Base-by-base conservation (phyloP, 2,888 invertebrate species). In the Achlya flavicornis region DNA sequence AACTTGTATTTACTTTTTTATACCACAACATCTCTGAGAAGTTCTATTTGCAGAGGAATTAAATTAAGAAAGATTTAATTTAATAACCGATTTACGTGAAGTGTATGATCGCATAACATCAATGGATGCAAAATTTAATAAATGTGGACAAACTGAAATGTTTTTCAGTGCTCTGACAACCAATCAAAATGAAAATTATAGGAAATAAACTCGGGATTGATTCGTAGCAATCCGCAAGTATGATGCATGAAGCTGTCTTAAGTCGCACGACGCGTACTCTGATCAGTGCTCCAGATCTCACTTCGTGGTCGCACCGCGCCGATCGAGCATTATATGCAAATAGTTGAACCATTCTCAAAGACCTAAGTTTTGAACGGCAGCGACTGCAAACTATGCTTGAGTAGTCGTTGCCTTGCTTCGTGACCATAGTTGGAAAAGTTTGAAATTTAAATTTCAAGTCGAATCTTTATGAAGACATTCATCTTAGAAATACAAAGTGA, bases 291-390 rank as follows among this genome's bases (percentile, higher is more conserved):
- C 91, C 74, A 91, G 86, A 91, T 91, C 91, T 90, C 65, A 74
- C 80, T 71, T 88, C 88, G 89, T 89, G 88, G 87, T 84, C 85
- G 86, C 86, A 71, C 85, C 83, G 82, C 86, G 71, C 85, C 83
- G 82, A 83, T 83, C 82, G 78, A 75, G 86, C 86, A 88, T 91
- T 91, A 90, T 91, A 91, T 91, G 90, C 87, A 88, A 91, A 91
- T 90, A 80, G 70, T 78, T 72, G 75, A 76, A 72, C 83, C 82
- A 71, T 81, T 87, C 85, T 82, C 63, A 68, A 78, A 76, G 83
- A 74, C 78, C 70, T 78, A 85, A 86, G 85, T 80, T 79, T 78
- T 66, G 77, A 75, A 85, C 81, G 79, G 72, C 70, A 86, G 87
- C 88, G 87, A 83, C 19, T 19, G 10, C 41, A 10, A 53, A 19